Base-by-base conservation (phyloP, 1,140 invertebrate species). In the Armadillidium nasatum region DNA sequence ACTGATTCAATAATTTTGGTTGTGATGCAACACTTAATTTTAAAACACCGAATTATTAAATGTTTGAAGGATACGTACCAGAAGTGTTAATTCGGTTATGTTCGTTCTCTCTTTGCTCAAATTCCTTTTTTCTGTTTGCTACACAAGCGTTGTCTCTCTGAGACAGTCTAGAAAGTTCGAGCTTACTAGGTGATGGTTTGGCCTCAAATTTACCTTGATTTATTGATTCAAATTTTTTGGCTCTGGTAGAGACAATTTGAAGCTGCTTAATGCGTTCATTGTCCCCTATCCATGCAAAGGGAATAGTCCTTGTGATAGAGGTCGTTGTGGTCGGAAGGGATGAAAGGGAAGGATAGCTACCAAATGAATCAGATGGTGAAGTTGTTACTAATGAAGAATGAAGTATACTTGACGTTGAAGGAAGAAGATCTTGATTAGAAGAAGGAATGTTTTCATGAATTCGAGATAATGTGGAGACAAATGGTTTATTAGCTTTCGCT, bases 171-270 rank as follows among this genome's bases (percentile, higher is more conserved):
- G 50, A 60, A 19, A 60, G 50, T 60, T 60, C 50, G 50, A 60
- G 19, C 7, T 19, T 60, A 7, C 19, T 13, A 19, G 19, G 19
- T 19, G 50, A 13, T 15, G 50, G 4, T 60, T 60, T 60, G 7
- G 11, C 2, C 11, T 13, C 11, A 13, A 3, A 13, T 60, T 60
- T 60, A 3, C 19, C 50, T 15, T 13, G 11, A 19, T 60, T 60
- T 4, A 19, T 2, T 19, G 50, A 87, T 82, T 93, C 91, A 83
- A 93, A 90, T 81, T 92, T 91, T 77, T 89, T 88, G 0, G 91
- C 90, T n/a, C 91, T 85, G 72, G 88, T 88, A 22, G 83, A 82
- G 15, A 84, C 83, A 71, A 83, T 77, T 73, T 83, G 81, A 10
- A 83, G 78, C 43, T 82, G 82, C 21, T 79, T 77, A 45, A 82